Evolutionary conservation across 2,797 vertebrate genomes (phyloP), one percentile per base, ranked within the genome.

Genomic region (Lagodon rhomboides): DNA sequence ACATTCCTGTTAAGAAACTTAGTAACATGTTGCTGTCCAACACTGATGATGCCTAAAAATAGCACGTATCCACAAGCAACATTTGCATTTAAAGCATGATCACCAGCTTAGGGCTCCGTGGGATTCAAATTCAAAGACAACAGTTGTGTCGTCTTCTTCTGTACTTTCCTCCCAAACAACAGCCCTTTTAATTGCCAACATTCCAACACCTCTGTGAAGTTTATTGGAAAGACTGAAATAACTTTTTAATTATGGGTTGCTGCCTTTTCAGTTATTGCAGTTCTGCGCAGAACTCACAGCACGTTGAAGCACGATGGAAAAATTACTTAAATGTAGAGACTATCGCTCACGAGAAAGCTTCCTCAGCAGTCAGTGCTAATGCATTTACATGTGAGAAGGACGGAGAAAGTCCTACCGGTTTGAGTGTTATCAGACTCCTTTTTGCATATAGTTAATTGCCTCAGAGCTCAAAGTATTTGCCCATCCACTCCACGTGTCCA

Each of bases 301-400:
- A 44, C 20, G 51, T 38, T 27, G 12, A 54, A 41, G 20, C 34
- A 43, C n/a, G 30, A n/a, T 22, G 30, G 10, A 27, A 7, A 20
- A 20, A 15, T 25, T 43, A 15, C n/a, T 30, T 59, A 25, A 77
- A 64, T 76, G 8, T 34, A 34, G 20, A 27, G 15, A 44, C 46
- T 46, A 34, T 34, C 8, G 30, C n/a, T 58, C 25, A 27, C 20
- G 22, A 23, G 44, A 59, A 12, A 15, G 16, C 20, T 44, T 50
- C 61, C 56, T 67, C 34, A 68, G 68, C 38, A 67, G 18, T 58
- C 44, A 56, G 43, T 23, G 27, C 22, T 54, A 43, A 59, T 64
- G 50, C 23, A 68, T 25, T 56, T 50, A 63, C 47, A 60, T 53
- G 61, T 12, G 34, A 64, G 51, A 18, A 59, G 38, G 25, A 62